Percentiles rank a stretch among this genome's conserved stretches.
phyloP scores from a whole-genome alignment of 2,797 vertebrate genomes.

The Onychomys torridus region DNA sequence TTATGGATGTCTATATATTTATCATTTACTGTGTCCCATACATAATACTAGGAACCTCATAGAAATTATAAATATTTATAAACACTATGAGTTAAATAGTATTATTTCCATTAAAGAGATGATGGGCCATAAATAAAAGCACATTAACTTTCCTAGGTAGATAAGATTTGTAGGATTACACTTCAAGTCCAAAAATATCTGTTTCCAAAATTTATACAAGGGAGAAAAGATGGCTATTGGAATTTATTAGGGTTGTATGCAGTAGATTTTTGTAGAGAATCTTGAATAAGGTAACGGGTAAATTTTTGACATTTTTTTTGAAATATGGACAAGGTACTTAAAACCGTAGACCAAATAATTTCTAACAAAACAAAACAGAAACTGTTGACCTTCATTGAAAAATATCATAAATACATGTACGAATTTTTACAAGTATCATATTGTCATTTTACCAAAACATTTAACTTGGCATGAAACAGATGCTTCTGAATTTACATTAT shows the following conservation, averaged over 20 bases:
- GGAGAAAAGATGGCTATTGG: not conserved
- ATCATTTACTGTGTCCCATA: not conserved
- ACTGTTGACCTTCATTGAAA: conserved; percentile 22
- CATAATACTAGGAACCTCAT: not conserved
- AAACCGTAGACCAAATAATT: conserved; percentile 33
- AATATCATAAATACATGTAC: not conserved
- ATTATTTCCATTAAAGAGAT: conserved; percentile 40
- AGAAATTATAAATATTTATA: conserved; percentile 36
- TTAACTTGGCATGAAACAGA: not conserved
- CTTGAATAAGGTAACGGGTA: not conserved
- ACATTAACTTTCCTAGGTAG: not conserved
- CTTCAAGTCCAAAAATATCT: conserved; percentile 38
- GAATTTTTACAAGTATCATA: not conserved
- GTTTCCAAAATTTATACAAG: not conserved
- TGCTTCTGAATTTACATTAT: conserved; percentile 40
- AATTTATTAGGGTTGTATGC: not conserved
- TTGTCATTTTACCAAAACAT: conserved; percentile 22
- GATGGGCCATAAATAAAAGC: not conserved
- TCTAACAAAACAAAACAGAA: conserved; percentile 7
- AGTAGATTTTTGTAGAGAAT: not conserved
- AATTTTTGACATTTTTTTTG: conserved; percentile 10
- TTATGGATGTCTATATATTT: conserved; percentile 20
- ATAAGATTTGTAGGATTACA: conserved; percentile 15
- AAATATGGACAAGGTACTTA: not conserved
- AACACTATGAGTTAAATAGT: not conserved